phyloP scores from a whole-genome alignment of 2,113 vertebrate genomes.

The Protomyctophum bolini region DNA sequence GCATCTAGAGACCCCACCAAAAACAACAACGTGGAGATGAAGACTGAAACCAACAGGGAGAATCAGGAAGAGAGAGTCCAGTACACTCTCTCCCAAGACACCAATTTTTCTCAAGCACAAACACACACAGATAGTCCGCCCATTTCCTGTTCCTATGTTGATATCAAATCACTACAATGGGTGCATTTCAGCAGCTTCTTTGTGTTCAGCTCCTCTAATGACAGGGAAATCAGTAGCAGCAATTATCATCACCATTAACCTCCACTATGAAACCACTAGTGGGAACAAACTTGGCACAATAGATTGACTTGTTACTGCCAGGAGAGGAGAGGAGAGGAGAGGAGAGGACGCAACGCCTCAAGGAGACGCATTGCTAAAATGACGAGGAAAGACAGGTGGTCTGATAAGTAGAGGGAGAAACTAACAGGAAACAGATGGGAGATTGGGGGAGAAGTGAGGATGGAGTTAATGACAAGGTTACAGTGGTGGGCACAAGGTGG shows the following conservation, averaged over 20 bases:
- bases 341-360: not conserved
- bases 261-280: constrained; percentile 33
- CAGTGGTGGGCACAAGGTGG: no score
- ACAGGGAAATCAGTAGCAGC: constrained; percentile 49
- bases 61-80: constrained; percentile 30
- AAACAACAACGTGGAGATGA: no score
- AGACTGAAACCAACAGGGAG: not conserved
- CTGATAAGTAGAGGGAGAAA: no score
- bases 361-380: not conserved
- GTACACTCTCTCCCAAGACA: constrained; percentile 16
- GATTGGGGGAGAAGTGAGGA: no score
- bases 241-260: constrained; percentile 53
- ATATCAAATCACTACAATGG: constrained; percentile 68
- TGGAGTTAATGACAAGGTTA: no score
- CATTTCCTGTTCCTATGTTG: constrained; percentile 67
- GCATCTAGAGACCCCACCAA: no score
- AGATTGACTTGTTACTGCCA: not conserved
- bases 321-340: not conserved
- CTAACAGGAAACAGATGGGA: no score
- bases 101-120: constrained; percentile 3
- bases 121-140: constrained; percentile 6
- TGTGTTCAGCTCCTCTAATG: constrained; percentile 41
- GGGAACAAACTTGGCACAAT: constrained; percentile 41
- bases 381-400: not conserved
- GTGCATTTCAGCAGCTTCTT: constrained; percentile 55